Conservation (phyloP, 2,888 invertebrate species). For the Xylophagus ater region DNA sequence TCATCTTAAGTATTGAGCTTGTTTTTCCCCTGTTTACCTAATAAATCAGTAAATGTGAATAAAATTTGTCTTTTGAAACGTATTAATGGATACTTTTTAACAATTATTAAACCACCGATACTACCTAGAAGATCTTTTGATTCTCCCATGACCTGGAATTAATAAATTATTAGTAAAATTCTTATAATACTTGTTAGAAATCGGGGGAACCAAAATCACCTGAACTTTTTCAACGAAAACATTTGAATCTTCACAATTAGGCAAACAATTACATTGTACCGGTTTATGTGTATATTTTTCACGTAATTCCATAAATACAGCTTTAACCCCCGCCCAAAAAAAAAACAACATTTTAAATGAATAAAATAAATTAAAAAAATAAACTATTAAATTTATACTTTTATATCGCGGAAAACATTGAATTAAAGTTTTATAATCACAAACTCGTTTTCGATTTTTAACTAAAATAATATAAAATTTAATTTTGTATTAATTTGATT, state of each 20-base stretch:
- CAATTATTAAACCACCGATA: conserved; percentile 20
- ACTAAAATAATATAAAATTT: conserved; percentile 20
- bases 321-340: conserved; percentile 5
- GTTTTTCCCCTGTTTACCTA: conserved; percentile 31
- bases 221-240: conserved; percentile 16
- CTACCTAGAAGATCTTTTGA: conserved; percentile 25
- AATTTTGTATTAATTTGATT: background rate
- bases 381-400: conserved; percentile 19
- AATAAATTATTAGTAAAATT: too few species aligned
- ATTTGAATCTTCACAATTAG: conserved; percentile 30
- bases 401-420: conserved; percentile 27
- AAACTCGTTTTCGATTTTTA: conserved; percentile 27
- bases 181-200: background rate
- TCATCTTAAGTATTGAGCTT: too few species aligned
- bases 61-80: conserved; percentile 32
- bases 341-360: background rate
- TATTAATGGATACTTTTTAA: conserved; percentile 26
- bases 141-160: conserved; percentile 21
- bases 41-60: conserved; percentile 35
- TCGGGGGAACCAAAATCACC: too few species aligned
- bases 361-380: conserved; percentile 1
- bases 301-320: conserved; percentile 14
- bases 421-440: conserved; percentile 26
- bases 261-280: conserved; percentile 26
- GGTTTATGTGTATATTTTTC: background rate